Evolutionary conservation across 2,113 vertebrate genomes (phyloP).

Genomic region (Pica pica): DNA sequence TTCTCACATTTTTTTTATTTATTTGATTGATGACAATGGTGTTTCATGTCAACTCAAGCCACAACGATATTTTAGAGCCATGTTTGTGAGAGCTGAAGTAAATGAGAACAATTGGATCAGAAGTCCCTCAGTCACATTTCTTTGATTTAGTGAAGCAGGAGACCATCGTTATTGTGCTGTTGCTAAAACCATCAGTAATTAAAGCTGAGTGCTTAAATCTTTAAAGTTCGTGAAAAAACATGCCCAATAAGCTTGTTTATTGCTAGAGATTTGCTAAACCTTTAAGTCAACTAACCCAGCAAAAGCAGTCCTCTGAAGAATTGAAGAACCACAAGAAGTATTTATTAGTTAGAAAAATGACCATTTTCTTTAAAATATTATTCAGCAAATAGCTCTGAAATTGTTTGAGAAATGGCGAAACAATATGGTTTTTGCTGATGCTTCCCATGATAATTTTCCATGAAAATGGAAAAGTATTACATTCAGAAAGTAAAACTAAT

Average conservation of each 20-base stretch:
- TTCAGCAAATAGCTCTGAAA: background rate
- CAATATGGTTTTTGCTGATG: background rate
- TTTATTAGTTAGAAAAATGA: background rate
- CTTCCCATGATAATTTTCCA: background rate
- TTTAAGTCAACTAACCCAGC: background rate
- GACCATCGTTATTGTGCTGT: constrained; percentile 73
- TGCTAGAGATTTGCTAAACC: constrained; percentile 35
- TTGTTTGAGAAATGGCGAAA: background rate
- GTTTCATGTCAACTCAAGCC: constrained; percentile 62
- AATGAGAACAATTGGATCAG: constrained; percentile 79
- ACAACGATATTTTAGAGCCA: constrained; percentile 64
- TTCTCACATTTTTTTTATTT: constrained; percentile 38
- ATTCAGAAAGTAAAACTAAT: background rate
- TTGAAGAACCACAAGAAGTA: background rate
- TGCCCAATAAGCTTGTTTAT: constrained; percentile 72
- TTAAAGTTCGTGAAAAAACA: constrained; percentile 80
- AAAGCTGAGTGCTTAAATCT: constrained; percentile 86
- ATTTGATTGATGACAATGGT: constrained; percentile 62
- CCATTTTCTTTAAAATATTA: background rate
- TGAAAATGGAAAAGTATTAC: background rate
- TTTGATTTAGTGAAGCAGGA: constrained; percentile 68
- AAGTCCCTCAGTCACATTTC: constrained; percentile 74
- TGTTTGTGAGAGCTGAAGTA: constrained; percentile 63
- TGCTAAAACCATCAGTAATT: constrained; percentile 83
- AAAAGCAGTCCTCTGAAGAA: background rate